Evolutionary conservation across 2,888 invertebrate genomes (phyloP).

Genomic region (Philaethria dido): DNA sequence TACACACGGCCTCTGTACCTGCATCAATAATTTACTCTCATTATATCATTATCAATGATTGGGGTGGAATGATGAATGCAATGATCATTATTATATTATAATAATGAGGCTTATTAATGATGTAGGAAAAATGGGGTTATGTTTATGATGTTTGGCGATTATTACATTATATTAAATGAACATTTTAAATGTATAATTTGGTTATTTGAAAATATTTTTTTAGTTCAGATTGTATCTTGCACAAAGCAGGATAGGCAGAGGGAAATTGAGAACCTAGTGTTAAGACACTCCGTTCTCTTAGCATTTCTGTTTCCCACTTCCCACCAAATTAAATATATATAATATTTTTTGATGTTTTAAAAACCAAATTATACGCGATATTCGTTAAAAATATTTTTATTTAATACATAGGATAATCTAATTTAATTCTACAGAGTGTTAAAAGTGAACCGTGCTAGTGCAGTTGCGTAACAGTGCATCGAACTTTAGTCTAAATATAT

Average conservation of each 20-base stretch:
- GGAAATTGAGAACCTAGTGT: too few relatives aligned
- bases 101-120: conserved; percentile 41
- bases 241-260: too few relatives aligned
- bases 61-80: conserved; percentile 51
- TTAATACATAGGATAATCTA: not conserved
- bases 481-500: conserved; percentile 72
- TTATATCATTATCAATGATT: conserved; percentile 50
- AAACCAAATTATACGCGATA: conserved; percentile 6
- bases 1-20: conserved; percentile 82
- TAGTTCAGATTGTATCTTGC: too few relatives aligned
- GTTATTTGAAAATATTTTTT: too few relatives aligned
- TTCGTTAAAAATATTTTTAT: not conserved
- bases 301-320: too few relatives aligned
- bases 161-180: not conserved
- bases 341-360: not conserved
- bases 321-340: too few relatives aligned
- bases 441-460: conserved; percentile 32
- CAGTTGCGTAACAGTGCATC: conserved; percentile 72
- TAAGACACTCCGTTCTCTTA: too few relatives aligned
- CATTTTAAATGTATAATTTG: not conserved
- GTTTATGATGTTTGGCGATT: not conserved
- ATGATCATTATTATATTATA: conserved; percentile 34
- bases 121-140: conserved; percentile 24
- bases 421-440: conserved; percentile 14
- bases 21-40: conserved; percentile 71